phyloP scores from a whole-genome alignment of 2,113 vertebrate genomes.

The Misgurnus mizolepis region DNA sequence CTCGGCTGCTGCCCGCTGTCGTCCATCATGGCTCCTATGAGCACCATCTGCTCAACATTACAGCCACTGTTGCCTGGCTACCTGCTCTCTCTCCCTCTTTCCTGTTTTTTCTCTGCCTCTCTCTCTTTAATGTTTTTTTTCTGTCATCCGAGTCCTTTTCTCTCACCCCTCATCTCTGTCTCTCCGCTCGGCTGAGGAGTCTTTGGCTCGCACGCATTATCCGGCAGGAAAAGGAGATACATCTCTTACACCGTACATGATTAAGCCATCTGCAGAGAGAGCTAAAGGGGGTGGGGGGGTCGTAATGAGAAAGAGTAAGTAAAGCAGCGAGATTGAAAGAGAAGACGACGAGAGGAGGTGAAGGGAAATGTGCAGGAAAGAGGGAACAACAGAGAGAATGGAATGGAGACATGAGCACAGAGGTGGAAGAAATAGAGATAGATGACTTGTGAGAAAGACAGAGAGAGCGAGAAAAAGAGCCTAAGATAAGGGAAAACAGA shows the following conservation, averaged over 20 bases:
- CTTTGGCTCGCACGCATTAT: conserved; percentile 69
- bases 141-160: conserved; percentile 16
- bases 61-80: conserved; percentile 81
- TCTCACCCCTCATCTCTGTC: conserved; percentile 29
- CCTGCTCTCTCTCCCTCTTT: conserved; percentile 67
- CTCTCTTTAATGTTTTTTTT: conserved; percentile 14
- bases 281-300: conserved; percentile 54
- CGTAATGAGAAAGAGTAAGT: conserved; percentile 63
- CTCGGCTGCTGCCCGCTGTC: conserved; percentile 70
- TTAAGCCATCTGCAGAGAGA: conserved; percentile 79
- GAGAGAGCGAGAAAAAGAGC: conserved; percentile 1
- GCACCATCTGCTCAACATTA: conserved; percentile 80
- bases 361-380: conserved; percentile 39
- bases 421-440: conserved; percentile 50
- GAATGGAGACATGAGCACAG: conserved; percentile 53
- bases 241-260: conserved; percentile 71
- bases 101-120: neutral
- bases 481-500: conserved; percentile 18
- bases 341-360: conserved; percentile 48
- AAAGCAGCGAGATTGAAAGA: conserved; percentile 61
- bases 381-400: conserved; percentile 51
- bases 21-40: conserved; percentile 78
- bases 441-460: conserved; percentile 34
- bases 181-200: conserved; percentile 71
- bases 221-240: conserved; percentile 72